These are phyloP conservation scores for Troides helena DNA, from an alignment of 2,888 invertebrate species.

Conservation along the genomic window DNA sequence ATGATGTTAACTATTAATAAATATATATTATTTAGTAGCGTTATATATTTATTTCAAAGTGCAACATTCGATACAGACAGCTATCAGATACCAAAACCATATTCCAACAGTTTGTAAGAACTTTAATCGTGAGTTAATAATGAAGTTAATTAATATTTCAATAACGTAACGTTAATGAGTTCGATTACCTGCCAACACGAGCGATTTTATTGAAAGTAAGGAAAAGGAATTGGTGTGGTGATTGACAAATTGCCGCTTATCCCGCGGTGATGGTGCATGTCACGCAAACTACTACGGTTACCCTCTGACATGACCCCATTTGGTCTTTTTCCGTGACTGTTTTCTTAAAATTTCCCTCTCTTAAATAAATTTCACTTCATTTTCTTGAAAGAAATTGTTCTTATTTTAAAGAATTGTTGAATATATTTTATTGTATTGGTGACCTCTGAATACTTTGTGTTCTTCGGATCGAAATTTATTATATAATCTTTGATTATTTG, in stretches of 20 bases:
- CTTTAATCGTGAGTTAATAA: constrained; percentile 14
- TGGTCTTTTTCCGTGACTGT: constrained; percentile 24
- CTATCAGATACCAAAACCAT: too few species aligned
- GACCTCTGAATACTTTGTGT: too few species aligned
- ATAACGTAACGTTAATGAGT: constrained; percentile 8
- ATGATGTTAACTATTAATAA: too few species aligned
- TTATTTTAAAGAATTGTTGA: too few species aligned
- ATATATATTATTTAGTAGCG: too few species aligned
- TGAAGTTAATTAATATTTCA: constrained; percentile 3
- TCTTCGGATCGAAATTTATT: too few species aligned
- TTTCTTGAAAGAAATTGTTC: too few species aligned
- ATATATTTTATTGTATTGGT: too few species aligned
- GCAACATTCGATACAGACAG: too few species aligned
- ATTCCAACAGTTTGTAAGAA: background rate
- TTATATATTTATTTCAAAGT: too few species aligned
- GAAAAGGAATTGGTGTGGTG: constrained; percentile 55
- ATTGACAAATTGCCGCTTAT: constrained; percentile 73
- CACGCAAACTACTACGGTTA: constrained; percentile 37
- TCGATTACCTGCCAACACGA: constrained; percentile 27
- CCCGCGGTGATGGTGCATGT: constrained; percentile 53
- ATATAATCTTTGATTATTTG: too few species aligned
- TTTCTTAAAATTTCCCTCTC: background rate
- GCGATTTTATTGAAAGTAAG: constrained; percentile 41
- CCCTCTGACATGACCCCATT: constrained; percentile 39
- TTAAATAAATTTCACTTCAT: too few species aligned